phyloP scores from a whole-genome alignment of 2,888 invertebrate genomes.

The Apamea crenata region DNA sequence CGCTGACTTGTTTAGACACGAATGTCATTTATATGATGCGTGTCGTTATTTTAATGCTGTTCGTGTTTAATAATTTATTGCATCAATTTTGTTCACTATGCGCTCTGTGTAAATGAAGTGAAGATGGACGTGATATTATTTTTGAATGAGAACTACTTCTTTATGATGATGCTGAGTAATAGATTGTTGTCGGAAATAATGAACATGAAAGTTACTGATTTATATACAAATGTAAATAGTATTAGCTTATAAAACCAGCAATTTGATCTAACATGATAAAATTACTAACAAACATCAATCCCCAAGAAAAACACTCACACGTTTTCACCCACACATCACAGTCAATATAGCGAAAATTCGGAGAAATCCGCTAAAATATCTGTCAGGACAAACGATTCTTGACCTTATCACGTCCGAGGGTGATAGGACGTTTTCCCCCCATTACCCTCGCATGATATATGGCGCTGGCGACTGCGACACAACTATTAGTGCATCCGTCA shows the following conservation, averaged over 20 bases:
- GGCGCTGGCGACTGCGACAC: slow-evolving; percentile 84
- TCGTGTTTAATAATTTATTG: slow-evolving; percentile 71
- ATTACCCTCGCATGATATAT: slow-evolving; percentile 88
- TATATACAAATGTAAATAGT: not conserved
- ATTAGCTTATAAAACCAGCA: not conserved
- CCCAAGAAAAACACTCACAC: slow-evolving; percentile 15
- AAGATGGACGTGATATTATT: slow-evolving; percentile 62
- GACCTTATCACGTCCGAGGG: slow-evolving; percentile 86
- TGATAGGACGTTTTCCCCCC: slow-evolving; percentile 86
- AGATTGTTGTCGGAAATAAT: slow-evolving; percentile 13
- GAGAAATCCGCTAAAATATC: slow-evolving; percentile 74
- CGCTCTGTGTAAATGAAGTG: slow-evolving; percentile 62
- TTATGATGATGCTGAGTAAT: slow-evolving; percentile 36
- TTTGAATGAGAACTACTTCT: slow-evolving; percentile 53
- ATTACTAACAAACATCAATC: not conserved
- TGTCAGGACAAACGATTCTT: slow-evolving; percentile 82
- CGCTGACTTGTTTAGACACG: slow-evolving; percentile 75
- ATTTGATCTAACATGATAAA: not conserved
- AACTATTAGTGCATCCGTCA: slow-evolving; percentile 91
- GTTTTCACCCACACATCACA: slow-evolving; percentile 33
- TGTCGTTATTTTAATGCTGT: slow-evolving; percentile 76
- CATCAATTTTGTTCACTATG: slow-evolving; percentile 64
- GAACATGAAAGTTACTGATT: not conserved
- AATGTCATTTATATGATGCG: slow-evolving; percentile 78
- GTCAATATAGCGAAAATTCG: slow-evolving; percentile 55